Conservation (phyloP, 2,888 invertebrate species). For the Cyrtodaria siliqua region DNA sequence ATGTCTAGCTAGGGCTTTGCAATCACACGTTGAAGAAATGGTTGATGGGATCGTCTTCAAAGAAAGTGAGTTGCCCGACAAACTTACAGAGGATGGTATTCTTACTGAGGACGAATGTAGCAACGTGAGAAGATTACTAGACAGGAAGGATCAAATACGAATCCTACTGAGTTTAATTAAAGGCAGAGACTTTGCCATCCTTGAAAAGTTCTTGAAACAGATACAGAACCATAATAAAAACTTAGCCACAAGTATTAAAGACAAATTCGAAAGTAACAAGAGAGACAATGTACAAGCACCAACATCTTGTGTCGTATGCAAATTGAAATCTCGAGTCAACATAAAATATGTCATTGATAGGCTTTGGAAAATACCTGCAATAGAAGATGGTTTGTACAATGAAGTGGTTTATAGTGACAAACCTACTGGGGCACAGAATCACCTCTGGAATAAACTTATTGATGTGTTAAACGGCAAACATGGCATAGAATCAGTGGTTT, state of each 20-base stretch:
- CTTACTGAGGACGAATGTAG: conserved; percentile 1
- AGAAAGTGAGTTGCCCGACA: conserved; percentile 3
- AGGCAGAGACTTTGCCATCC: too few species aligned
- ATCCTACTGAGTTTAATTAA: background rate
- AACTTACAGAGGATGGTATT: background rate
- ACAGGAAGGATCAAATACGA: conserved; percentile 6
- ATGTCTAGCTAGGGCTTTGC: too few species aligned
- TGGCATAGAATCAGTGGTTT: too few species aligned
- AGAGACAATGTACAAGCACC: too few species aligned
- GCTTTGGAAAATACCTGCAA: background rate
- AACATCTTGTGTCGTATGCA: too few species aligned
- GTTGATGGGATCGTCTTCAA: background rate
- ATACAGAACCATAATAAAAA: too few species aligned
- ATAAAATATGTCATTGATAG: background rate
- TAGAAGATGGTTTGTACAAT: conserved; percentile 3
- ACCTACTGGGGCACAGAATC: background rate
- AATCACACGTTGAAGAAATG: background rate
- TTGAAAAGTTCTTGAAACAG: too few species aligned
- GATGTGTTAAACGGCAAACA: background rate
- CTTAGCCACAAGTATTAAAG: too few species aligned
- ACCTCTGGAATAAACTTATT: background rate
- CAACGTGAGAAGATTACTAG: background rate
- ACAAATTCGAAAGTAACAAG: too few species aligned
- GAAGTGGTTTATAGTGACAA: background rate
- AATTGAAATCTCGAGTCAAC: background rate